Base-by-base conservation (phyloP, 2,888 invertebrate genomes). In the Nasonovia ribisnigri region DNA sequence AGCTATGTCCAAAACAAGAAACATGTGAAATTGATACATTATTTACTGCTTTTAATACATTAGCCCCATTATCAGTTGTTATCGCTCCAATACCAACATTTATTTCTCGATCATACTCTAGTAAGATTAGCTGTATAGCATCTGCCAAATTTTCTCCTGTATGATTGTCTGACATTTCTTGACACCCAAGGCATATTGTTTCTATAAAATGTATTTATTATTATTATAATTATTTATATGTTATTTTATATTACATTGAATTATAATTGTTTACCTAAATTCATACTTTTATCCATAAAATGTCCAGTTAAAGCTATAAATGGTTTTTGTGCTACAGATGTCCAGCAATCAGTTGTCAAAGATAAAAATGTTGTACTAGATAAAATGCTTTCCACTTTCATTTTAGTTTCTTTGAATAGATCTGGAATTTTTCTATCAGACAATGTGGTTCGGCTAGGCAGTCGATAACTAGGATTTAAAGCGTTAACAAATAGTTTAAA, bases 101-200 rank as follows among this genome's bases (percentile, higher is more conserved):
- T 84, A 84, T 84, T 84, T 84, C 84, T 84, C 84, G 36, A 42
- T 84, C 84, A 84, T 84, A 84, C 84, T 84, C 84, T 84, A 84
- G 42, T 84, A 84, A 84, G 42, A 84, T 84, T 84, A 84, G 84
- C 84, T 84, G 84, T 84, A 84, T 84, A 84, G 84, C 84, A 84
- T 84, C 84, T 84, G 84, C 84, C 42, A 84, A 84, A 84, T 84
- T 84, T 84, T 84, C 84, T 84, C 84, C 84, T 84, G 84, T 84
- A 84, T 84, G 84, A 84, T 84, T 84, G 42, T 84, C 36, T 43
- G 36, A 84, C 36, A 84, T 43, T 42, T 84, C 84, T 42, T 20
- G 42, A 42, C 84, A 84, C 24, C 36, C 84, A 84, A 84, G 77
- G 77, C 77, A 77, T 77, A 77, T 77, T 77, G 77, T 77, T 77